Evolutionary conservation across 2,113 vertebrate genomes (phyloP).

Genomic region (Phyllostomus hastatus): DNA sequence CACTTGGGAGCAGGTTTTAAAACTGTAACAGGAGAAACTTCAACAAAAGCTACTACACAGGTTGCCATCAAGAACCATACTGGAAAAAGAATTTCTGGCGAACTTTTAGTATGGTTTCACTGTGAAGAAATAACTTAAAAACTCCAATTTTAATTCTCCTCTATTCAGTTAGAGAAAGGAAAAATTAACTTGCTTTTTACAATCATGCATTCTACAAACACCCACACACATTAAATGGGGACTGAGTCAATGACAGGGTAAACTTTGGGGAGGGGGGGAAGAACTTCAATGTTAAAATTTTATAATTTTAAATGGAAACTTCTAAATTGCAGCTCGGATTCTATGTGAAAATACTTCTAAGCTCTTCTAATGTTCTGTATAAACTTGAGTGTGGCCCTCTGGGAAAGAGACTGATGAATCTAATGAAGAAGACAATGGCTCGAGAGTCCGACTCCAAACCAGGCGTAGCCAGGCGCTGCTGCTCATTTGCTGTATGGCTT

Average conservation of each 20-base stretch:
- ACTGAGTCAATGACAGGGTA: neutral
- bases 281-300: neutral
- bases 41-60: neutral
- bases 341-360: neutral
- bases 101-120: neutral
- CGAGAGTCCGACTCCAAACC: neutral
- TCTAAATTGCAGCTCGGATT: neutral
- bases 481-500: neutral
- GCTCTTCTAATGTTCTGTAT: neutral
- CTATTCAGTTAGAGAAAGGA: neutral
- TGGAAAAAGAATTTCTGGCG: neutral
- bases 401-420: neutral
- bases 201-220: neutral
- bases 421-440: neutral
- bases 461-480: neutral
- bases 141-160: neutral
- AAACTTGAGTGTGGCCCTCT: neutral
- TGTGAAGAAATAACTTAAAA: conserved; percentile 15
- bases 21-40: neutral
- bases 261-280: neutral
- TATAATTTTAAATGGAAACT: neutral
- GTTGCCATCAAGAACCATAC: neutral
- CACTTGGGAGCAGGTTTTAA: neutral
- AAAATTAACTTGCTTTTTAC: neutral
- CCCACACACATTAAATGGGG: neutral